Evolutionary conservation across 1,140 invertebrate genomes (phyloP).

Genomic region (Babylonia areolata): DNA sequence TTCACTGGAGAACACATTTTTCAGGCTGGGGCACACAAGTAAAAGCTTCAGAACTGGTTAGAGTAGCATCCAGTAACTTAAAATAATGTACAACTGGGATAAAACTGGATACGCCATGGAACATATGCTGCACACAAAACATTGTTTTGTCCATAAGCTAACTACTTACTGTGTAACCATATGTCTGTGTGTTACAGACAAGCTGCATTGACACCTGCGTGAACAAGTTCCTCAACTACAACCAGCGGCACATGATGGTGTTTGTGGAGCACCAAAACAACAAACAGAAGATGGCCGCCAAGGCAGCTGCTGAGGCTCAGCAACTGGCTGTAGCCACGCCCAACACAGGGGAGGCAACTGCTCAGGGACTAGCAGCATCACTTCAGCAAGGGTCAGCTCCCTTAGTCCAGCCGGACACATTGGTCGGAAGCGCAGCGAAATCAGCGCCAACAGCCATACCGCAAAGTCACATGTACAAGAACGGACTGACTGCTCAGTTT

Average conservation of each 20-base stretch:
- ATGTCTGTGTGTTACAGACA: not conserved
- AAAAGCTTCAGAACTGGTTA: too few relatives aligned
- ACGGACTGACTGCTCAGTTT: too few relatives aligned
- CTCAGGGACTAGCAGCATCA: not conserved
- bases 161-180: too few relatives aligned
- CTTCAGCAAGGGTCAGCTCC: not conserved
- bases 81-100: too few relatives aligned
- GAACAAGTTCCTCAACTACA: slow-evolving; percentile 31
- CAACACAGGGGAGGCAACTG: slow-evolving; percentile 3
- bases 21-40: too few relatives aligned
- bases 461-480: too few relatives aligned
- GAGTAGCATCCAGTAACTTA: too few relatives aligned
- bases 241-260: slow-evolving; percentile 35
- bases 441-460: not conserved
- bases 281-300: slow-evolving; percentile 9
- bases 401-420: not conserved
- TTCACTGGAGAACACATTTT: too few relatives aligned
- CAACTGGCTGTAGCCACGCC: not conserved
- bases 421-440: not conserved
- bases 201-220: slow-evolving; percentile 1
- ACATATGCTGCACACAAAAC: too few relatives aligned
- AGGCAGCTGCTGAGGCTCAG: not conserved
- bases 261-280: slow-evolving; percentile 24
- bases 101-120: too few relatives aligned
- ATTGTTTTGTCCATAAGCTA: too few relatives aligned